Conservation (phyloP, 2,888 invertebrate genomes). For the Coenonympha arcania region DNA sequence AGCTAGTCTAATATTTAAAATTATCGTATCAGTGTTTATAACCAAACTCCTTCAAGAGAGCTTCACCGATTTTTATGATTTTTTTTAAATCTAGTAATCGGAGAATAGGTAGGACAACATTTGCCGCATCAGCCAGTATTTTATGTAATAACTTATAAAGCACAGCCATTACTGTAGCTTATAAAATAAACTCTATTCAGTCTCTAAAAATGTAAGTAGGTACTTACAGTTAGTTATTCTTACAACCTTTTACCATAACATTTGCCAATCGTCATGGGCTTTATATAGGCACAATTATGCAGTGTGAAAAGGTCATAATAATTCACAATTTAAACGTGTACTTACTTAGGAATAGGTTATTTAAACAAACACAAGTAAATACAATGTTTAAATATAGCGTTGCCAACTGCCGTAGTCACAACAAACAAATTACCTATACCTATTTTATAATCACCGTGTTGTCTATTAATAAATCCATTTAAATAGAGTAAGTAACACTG, state of each 20-base stretch:
- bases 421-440: background rate
- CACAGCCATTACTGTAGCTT: too few relatives aligned
- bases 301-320: constrained; percentile 11
- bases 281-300: background rate
- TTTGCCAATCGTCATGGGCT: background rate
- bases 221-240: background rate
- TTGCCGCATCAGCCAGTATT: too few relatives aligned
- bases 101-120: too few relatives aligned
- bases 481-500: constrained; percentile 4
- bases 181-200: too few relatives aligned
- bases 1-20: too few relatives aligned
- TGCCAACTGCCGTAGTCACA: background rate
- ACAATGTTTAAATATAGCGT: background rate
- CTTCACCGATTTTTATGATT: too few relatives aligned
- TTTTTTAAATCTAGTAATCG: too few relatives aligned
- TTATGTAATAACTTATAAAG: too few relatives aligned
- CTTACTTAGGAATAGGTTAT: constrained; percentile 15
- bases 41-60: too few relatives aligned
- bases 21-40: too few relatives aligned
- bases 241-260: constrained; percentile 2
- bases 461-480: constrained; percentile 15
- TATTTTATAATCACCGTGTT: background rate
- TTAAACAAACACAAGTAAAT: background rate
- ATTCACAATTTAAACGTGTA: constrained; percentile 16
- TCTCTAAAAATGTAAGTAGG: background rate